Evolutionary conservation across 2,888 invertebrate genomes (phyloP), one percentile per base, ranked within the genome.

Genomic region (Diplazon laetatorius): DNA sequence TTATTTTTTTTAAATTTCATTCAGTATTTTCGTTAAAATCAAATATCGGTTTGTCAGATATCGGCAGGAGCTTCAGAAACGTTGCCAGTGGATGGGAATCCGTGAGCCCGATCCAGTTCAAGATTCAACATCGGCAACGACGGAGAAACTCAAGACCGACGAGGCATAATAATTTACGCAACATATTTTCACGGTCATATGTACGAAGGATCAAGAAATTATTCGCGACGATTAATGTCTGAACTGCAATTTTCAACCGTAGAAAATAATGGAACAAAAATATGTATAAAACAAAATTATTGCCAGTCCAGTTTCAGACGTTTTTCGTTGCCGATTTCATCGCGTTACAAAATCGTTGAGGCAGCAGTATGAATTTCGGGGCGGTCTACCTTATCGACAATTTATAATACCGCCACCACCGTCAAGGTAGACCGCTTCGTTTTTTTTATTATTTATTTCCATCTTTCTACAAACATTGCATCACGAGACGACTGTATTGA

Each of bases 51-150:
- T 12, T 20, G 18, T 16, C 62, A 90, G 89, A 77, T 89, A 90
- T 88, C 95, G 95, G 84, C 92, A 95, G 91, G 97, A 97, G 90
- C 92, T 97, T 73, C 95, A 96, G 87, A 95, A 95, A 78, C 94
- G 95, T 65, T 93, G 97, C 89, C 96, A 96, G 8, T 97, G 95
- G 95, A 91, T 92, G 87, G 92, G 92, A 66, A 92, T 93, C 44
- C 92, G 89, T 65, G 92, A 92, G 81, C 88, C 91, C 12, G 86
- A 89, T 50, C 80, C 83, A 1, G 60, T 72, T 1, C 69, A 70
- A 8, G 85, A 85, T 70, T 82, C 83, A 0, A 83, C 83, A 9
- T 91, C 91, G 5, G 86, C 87, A 2, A 86, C 87, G 2, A 91
- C 91, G 0, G 91, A 91, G 68, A 90, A 84, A 79, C 30, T 86